phyloP scores from a whole-genome alignment of 2,113 vertebrate genomes.

The Aldabrachelys gigantea region DNA sequence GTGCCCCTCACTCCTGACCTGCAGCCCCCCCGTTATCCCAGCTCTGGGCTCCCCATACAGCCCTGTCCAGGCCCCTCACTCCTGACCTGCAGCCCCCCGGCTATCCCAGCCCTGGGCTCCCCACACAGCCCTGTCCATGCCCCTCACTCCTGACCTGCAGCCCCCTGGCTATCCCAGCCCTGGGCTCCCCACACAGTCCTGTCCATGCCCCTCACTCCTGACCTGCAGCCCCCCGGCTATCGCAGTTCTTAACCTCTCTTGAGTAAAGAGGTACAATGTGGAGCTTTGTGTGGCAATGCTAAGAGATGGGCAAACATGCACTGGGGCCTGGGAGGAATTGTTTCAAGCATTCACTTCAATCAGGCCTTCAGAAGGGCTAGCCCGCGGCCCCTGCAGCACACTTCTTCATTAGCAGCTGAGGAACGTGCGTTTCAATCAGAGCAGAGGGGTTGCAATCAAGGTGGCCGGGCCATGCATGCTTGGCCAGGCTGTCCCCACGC shows the following conservation, averaged over 20 bases:
- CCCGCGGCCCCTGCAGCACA: not conserved
- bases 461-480: not conserved
- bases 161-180: no score
- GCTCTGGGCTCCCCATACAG: no score
- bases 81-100: no score
- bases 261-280: not conserved
- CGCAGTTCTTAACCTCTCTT: not conserved
- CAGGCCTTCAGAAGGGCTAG: not conserved
- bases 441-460: not conserved
- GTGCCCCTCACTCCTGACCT: not conserved
- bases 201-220: no score
- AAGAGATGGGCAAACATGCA: not conserved
- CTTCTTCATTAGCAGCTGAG: not conserved
- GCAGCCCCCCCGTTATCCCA: no score
- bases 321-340: not conserved
- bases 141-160: no score
- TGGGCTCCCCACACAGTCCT: no score
- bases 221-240: no score
- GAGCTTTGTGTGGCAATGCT: not conserved
- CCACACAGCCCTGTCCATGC: no score
- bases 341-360: not conserved
- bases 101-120: no score
- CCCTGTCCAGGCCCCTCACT: no score
- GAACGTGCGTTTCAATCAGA: not conserved
- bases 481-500: not conserved